A percentile compares a stretch with the other conserved stretches of the same genome.
Conservation (phyloP, 2,797 vertebrate species). For the Rhabdophis nuchalis region DNA sequence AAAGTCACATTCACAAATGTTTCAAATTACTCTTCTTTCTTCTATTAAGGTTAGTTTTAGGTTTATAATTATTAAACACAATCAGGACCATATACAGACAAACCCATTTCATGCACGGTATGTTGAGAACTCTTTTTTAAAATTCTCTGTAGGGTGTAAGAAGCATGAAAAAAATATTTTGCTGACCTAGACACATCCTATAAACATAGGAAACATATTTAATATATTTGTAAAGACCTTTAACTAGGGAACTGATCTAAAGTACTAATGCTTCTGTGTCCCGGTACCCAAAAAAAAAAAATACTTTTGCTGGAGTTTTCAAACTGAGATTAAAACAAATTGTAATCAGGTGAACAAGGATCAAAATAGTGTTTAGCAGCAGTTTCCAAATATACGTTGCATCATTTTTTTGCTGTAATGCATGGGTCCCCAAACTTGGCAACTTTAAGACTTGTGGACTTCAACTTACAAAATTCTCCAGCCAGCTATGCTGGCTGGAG, state of each 20-base stretch:
- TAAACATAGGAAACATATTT: background rate
- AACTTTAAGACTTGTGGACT: no score
- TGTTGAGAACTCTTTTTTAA: background rate
- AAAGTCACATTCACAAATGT: background rate
- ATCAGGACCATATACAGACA: background rate
- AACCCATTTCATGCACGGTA: background rate
- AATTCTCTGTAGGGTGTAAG: background rate
- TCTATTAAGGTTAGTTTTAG: background rate
- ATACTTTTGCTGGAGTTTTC: background rate
- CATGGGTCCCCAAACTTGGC: no score
- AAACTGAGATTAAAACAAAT: background rate
- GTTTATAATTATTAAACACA: background rate
- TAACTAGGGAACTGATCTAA: background rate
- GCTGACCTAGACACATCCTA: background rate
- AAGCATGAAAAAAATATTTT: background rate
- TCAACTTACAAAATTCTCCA: no score
- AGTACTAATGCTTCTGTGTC: background rate
- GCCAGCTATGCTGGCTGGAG: no score
- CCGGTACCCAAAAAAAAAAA: background rate
- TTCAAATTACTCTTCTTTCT: background rate
- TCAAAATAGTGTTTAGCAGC: background rate
- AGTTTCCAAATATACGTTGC: background rate
- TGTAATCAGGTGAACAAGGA: background rate
- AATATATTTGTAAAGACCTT: background rate
- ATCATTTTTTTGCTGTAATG: background rate